A percentile compares a stretch with the other conserved stretches of the same genome.
These are phyloP conservation scores for Lerista edwardsae DNA, from an alignment of 2,797 vertebrate species.

Conservation along the genomic window DNA sequence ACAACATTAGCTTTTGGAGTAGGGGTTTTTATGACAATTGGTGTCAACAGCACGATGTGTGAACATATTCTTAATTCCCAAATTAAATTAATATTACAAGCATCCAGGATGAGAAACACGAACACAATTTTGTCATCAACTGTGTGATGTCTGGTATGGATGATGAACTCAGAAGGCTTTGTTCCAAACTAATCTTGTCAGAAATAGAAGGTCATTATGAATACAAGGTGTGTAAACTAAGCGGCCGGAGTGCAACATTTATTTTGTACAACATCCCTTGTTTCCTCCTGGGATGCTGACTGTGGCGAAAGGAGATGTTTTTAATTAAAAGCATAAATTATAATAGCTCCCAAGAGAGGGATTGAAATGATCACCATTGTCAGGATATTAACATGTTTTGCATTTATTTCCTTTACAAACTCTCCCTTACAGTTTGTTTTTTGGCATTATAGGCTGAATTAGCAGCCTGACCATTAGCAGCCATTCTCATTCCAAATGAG, in stretches of 20 bases:
- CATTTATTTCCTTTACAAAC: slow-evolving; percentile 28
- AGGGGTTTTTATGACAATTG: background rate
- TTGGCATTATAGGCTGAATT: background rate
- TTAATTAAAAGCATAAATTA: slow-evolving; percentile 69
- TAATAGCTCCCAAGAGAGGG: slow-evolving; percentile 38
- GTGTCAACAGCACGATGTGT: background rate
- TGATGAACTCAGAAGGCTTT: slow-evolving; percentile 6
- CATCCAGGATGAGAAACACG: background rate
- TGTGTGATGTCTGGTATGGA: background rate
- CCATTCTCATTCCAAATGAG: background rate
- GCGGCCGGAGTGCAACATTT: background rate
- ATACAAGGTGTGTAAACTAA: background rate
- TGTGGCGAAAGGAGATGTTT: slow-evolving; percentile 37
- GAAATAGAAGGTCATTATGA: slow-evolving; percentile 9
- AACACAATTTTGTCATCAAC: background rate
- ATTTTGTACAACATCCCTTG: slow-evolving; percentile 15
- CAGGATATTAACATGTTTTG: slow-evolving; percentile 48
- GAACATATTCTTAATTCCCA: background rate
- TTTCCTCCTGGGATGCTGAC: slow-evolving; percentile 43
- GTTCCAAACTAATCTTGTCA: slow-evolving; percentile 8
- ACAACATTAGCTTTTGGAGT: background rate
- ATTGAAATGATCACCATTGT: slow-evolving; percentile 43
- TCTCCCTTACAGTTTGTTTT: slow-evolving; percentile 24
- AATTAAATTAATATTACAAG: background rate
- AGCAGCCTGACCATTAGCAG: background rate